Evolutionary conservation across 2,888 invertebrate species (phyloP), one percentile per base, ranked within the genome.

Genomic region (Brachyopa scutellaris): DNA sequence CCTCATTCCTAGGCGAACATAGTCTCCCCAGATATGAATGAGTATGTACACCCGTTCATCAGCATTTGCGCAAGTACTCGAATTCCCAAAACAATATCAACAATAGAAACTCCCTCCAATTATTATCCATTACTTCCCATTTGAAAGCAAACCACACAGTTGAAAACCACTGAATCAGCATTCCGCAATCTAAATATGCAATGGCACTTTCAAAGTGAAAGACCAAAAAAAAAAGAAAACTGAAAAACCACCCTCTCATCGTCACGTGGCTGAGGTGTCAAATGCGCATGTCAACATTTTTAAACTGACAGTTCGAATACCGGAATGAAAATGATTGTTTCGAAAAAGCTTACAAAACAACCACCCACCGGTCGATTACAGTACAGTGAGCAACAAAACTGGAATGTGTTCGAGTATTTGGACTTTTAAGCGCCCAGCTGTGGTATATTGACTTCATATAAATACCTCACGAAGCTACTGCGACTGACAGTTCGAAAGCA

Each of bases 401-500:
- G 0, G 11, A 26, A 17, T 19, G n/a, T n/a, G n/a, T n/a, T n/a
- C n/a, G n/a, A n/a, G n/a, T n/a, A n/a, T n/a, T n/a, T n/a, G n/a
- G n/a, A n/a, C n/a, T n/a, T n/a, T n/a, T 2, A 45, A 73, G 38
- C 55, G 29, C 29, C 55, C 73, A 72, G 73, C 73, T 64, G 64
- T 55, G 64, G 13, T 5, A 9, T 38, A 5, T 17, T 15, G 29
- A 17, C 15, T 17, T 11, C 15, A 26, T 49, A 6, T 4, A n/a
- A 55, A 13, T 51, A 26, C 19, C 47, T 9, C 9, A 40, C 29
- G 33, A 1, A 59, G 23, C 62, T 70, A 76, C 69, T 76, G 80
- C 80, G 80, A 38, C 69, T 76, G 64, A 69, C 76, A 45, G 49
- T 19, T 76, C 42, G 51, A 82, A 82, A 80, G 40, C 45, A 2